Base-by-base conservation (phyloP, 1,140 invertebrate species). In the Hydropsyche tenuis region DNA sequence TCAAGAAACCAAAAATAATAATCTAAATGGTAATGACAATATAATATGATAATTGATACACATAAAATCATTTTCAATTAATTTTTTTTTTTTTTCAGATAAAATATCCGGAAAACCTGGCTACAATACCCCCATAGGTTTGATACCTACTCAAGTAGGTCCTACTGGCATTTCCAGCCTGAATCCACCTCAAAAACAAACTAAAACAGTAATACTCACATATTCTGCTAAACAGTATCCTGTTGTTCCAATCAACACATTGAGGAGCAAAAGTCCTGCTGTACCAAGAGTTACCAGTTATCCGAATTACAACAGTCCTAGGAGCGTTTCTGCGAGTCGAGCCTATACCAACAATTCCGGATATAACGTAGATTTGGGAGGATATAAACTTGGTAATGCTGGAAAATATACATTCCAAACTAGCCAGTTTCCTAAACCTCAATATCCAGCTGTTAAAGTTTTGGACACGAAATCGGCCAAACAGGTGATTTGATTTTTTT, bases 391-490 rank as follows among this genome's bases (percentile, higher is more conserved):
- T 7, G 78, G 78, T 22, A 78, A 80, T 68, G 82, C 78, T 42
- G 85, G 87, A 46, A 91, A 89, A 80, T 94, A 91, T 77, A 93
- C 91, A 4, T 81, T 93, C 66, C 91, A 92, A 66, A 89, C 90
- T 4, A 90, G 88, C 62, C 90, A 91, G 73, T 80, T 94, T 60
- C 92, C 92, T 0, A 81, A 87, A 62, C 92, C 91, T 0, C 91
- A 93, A 79, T 90, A 88, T 74, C 90, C 92, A 0, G 86, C 92
- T 14, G 80, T 85, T 53, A 85, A 84, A 74, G 82, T 89, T 46
- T 87, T 87, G 27, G 91, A 92, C 69, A 81, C 87, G 1, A 93
- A 92, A 81, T 86, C 86, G 9, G 90, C 90, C 27, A 94, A 94
- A 82, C 93, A 93, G 73, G 88, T 85, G 73, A 60, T 60, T 60